Evolutionary conservation across 2,797 vertebrate genomes (phyloP).

Genomic region (Arnoldichthys spilopterus): DNA sequence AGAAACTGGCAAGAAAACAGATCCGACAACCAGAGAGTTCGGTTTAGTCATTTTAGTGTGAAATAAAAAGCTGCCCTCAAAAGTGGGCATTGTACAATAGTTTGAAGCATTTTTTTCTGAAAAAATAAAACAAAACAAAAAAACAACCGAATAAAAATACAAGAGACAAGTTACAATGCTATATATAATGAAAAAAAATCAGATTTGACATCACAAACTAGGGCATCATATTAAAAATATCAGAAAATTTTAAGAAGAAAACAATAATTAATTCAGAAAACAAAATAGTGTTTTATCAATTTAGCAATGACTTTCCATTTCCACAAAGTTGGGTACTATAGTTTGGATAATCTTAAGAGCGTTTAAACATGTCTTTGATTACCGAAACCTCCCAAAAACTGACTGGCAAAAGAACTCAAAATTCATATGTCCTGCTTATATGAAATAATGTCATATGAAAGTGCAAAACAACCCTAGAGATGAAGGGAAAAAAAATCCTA

Average conservation of each 20-base stretch:
- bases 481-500: conserved; percentile 46
- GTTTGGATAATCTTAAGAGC: conserved; percentile 17
- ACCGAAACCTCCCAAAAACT: conserved; percentile 30
- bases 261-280: conserved; percentile 76
- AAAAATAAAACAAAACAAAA: too few relatives aligned
- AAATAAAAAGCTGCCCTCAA: conserved; percentile 63
- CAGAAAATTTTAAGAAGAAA: conserved; percentile 36
- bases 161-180: conserved; percentile 75
- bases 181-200: conserved; percentile 69
- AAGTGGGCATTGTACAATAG: conserved; percentile 62
- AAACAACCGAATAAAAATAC: conserved; percentile 63
- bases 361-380: conserved; percentile 22
- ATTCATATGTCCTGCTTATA: conserved; percentile 35
- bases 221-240: conserved; percentile 35
- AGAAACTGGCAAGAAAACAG: conserved; percentile 36
- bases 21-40: conserved; percentile 46
- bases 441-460: conserved; percentile 49
- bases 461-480: conserved; percentile 52
- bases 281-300: conserved; percentile 87
- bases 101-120: conserved; percentile 48
- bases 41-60: conserved; percentile 67
- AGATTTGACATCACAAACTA: conserved; percentile 53
- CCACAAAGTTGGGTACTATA: conserved; percentile 7
- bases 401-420: conserved; percentile 80
- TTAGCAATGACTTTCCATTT: conserved; percentile 34